These are phyloP conservation scores for Xestoiulus laeticollis DNA, from an alignment of 2,888 invertebrate species.

Conservation along the genomic window DNA sequence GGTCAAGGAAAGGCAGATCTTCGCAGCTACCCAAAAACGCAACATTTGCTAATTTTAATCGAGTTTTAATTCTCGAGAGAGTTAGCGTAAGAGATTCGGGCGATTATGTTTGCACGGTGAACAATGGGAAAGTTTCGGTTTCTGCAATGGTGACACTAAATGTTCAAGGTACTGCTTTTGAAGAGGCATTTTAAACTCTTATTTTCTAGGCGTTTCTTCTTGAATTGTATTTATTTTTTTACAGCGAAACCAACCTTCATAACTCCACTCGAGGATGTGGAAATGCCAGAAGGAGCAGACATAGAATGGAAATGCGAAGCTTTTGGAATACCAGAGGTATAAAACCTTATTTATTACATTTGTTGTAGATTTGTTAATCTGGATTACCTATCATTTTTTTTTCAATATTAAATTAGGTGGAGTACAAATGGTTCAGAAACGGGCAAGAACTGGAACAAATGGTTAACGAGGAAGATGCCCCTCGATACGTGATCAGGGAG, in stretches of 20 bases:
- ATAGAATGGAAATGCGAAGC: conserved; percentile 93
- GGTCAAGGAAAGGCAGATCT: conserved; percentile 77
- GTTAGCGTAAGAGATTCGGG: conserved; percentile 93
- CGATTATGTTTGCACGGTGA: conserved; percentile 86
- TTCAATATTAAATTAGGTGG: conserved; percentile 47
- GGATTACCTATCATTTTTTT: not conserved
- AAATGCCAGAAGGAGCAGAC: conserved; percentile 84
- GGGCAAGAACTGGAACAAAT: conserved; percentile 72
- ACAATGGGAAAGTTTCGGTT: conserved; percentile 80
- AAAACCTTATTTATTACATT: not conserved
- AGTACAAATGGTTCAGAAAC: conserved; percentile 82
- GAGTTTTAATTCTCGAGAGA: conserved; percentile 85
- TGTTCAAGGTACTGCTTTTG: conserved; percentile 81
- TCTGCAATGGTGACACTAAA: conserved; percentile 80
- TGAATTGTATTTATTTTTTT: conserved; percentile 56
- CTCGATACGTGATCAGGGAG: conserved; percentile 71
- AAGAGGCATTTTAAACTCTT: too few relatives aligned
- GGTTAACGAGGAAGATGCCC: conserved; percentile 70
- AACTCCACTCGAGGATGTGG: conserved; percentile 84
- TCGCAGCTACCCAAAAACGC: conserved; percentile 78
- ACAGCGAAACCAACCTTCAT: conserved; percentile 87
- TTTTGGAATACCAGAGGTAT: conserved; percentile 92
- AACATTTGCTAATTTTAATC: conserved; percentile 77
- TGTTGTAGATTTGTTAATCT: not conserved
- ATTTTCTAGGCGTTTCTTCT: not conserved